phyloP scores from a whole-genome alignment of 1,140 invertebrate species.

The Eueides isabella region DNA sequence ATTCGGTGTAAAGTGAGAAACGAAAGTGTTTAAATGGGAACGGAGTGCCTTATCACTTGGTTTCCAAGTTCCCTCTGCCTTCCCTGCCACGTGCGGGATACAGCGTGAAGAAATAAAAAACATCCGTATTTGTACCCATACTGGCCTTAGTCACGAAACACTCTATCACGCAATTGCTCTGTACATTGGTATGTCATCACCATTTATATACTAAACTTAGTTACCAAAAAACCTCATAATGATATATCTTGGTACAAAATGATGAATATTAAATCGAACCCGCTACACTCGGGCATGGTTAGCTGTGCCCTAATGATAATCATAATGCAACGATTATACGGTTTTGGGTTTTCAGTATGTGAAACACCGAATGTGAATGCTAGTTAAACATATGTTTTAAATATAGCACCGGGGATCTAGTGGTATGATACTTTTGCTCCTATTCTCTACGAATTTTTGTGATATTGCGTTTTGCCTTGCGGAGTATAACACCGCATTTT shows the following conservation, averaged over 20 bases:
- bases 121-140: too few species aligned
- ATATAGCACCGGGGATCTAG: too few species aligned
- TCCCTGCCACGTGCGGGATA: too few species aligned
- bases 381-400: not conserved
- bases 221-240: slow-evolving; percentile 38
- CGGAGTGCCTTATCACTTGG: too few species aligned
- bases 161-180: slow-evolving; percentile 26
- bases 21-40: too few species aligned
- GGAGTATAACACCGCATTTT: too few species aligned
- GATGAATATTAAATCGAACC: slow-evolving; percentile 60
- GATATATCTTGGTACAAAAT: slow-evolving; percentile 45
- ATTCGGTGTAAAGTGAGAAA: too few species aligned
- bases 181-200: slow-evolving; percentile 14
- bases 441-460: too few species aligned
- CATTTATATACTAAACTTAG: slow-evolving; percentile 12
- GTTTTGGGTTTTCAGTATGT: slow-evolving; percentile 37
- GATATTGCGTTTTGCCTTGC: too few species aligned
- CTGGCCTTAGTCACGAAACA: not conserved
- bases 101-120: too few species aligned
- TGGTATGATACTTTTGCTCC: too few species aligned
- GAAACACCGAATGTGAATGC: slow-evolving; percentile 3
- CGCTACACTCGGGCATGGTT: slow-evolving; percentile 42
- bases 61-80: too few species aligned
- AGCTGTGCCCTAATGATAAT: slow-evolving; percentile 58
- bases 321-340: slow-evolving; percentile 47